Evolutionary conservation across 1,140 invertebrate species (phyloP).

Genomic region (Calephelis virginiensis): DNA sequence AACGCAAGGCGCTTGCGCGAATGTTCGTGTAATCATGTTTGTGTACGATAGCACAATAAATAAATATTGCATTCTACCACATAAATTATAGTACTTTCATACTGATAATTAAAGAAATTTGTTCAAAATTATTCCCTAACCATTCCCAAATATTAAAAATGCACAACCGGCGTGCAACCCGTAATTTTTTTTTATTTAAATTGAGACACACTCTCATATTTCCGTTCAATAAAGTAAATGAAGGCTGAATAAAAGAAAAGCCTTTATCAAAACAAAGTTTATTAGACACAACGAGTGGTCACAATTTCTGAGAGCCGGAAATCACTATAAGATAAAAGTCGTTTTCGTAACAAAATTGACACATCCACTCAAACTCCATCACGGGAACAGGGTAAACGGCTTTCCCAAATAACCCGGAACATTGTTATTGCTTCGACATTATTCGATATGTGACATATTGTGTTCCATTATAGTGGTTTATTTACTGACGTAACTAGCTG

Average conservation of each 20-base stretch:
- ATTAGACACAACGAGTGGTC: neutral
- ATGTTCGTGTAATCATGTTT: too few species aligned
- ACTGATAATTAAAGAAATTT: too few species aligned
- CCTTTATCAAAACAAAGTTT: slow-evolving; percentile 2
- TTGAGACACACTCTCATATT: too few species aligned
- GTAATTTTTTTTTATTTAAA: too few species aligned
- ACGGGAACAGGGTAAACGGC: slow-evolving; percentile 13
- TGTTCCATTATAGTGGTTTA: slow-evolving; percentile 2
- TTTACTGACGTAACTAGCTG: too few species aligned
- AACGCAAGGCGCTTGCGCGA: too few species aligned
- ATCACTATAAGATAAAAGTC: slow-evolving; percentile 16
- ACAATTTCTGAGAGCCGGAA: slow-evolving; percentile 7
- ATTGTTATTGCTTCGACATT: neutral
- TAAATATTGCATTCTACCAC: too few species aligned
- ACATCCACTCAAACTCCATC: slow-evolving; percentile 10
- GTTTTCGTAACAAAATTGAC: slow-evolving; percentile 14
- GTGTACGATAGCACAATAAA: too few species aligned
- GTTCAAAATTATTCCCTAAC: too few species aligned
- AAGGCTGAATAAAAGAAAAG: neutral
- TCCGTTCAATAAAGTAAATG: neutral
- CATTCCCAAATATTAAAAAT: too few species aligned
- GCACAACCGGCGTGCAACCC: too few species aligned
- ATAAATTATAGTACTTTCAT: too few species aligned
- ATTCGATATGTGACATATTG: slow-evolving; percentile 5
- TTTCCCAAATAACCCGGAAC: slow-evolving; percentile 7